Base-by-base conservation (phyloP, 2,888 invertebrate species). In the Drosophila prostipennis region DNA sequence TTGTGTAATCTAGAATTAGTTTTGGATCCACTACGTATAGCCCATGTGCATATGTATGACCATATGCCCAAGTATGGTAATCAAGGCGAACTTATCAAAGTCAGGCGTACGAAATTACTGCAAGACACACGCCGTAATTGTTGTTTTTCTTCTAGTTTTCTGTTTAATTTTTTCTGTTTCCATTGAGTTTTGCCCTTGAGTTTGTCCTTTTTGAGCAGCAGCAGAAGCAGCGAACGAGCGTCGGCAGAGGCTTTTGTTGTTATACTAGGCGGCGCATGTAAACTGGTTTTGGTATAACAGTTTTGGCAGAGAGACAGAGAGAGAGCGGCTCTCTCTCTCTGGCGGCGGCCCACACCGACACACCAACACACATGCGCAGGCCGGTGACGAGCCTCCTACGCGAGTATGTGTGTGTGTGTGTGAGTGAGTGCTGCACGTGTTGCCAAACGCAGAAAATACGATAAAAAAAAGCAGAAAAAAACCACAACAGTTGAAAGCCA, bases 171-270 rank as follows among this genome's bases (percentile, higher is more conserved):
- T 64, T 51, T 58, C 59, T 53, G 45, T 43, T 72, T 49, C 54
- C 49, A 64, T 71, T 14, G 69, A 63, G 76, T 34, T 48, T 48
- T 84, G 83, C 88, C 83, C 83, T 84, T 84, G 86, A 85, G 83
- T 82, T 84, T 87, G 88, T 86, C 88, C 83, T 87, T 84, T 84
- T 77, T 72, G 32, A 76, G 77, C 85, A 87, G 65, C 73, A 52
- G 40, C 42, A 45, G 57, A 26, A 74, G 77, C 85, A 87, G 19
- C 19, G 65, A 76, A 52, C 26, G 34, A 40, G 34, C 74, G 55
- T 45, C 14, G 46, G 54, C 65, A 61, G 61, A 48, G 61, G 57
- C 32, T 46, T 45, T 80, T 82, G 82, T 80, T 82, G 82, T 87
- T 80, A 84, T 83, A 80, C 67, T 26, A 23, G 48, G 37, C 26